Evolutionary conservation across 2,113 vertebrate genomes (phyloP).

Genomic region (Peromyscus maniculatus): DNA sequence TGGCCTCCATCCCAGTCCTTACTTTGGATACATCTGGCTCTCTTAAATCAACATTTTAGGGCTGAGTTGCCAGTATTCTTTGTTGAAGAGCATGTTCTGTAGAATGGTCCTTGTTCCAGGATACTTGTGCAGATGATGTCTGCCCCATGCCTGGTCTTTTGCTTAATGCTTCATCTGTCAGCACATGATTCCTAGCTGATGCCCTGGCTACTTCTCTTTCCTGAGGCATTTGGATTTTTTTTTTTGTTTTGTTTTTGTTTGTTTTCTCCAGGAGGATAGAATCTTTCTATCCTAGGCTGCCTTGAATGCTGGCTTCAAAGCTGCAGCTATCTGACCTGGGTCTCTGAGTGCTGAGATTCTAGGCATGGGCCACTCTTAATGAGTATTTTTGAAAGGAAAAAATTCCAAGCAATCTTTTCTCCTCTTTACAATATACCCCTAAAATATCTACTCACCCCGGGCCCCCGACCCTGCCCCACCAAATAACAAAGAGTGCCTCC

Average conservation of each 20-base stretch:
- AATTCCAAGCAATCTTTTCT: background rate
- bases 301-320: background rate
- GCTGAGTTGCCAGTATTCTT: conserved; percentile 55
- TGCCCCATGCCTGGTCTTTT: conserved; percentile 6
- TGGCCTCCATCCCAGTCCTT: background rate
- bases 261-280: background rate
- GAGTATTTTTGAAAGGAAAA: conserved; percentile 51
- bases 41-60: conserved; percentile 61
- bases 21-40: background rate
- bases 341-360: background rate
- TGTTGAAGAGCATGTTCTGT: conserved; percentile 37
- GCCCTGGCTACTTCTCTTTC: conserved; percentile 45
- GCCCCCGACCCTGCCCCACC: background rate
- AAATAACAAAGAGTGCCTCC: background rate
- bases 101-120: conserved; percentile 8
- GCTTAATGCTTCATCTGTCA: conserved; percentile 54
- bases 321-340: background rate
- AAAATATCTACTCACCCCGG: background rate
- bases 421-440: background rate
- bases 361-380: background rate
- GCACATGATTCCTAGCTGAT: conserved; percentile 45
- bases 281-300: background rate
- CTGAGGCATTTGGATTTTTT: background rate
- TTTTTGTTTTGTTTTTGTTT: background rate
- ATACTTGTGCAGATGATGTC: background rate